Evolutionary conservation across 2,888 invertebrate genomes (phyloP), one percentile per base, ranked within the genome.

Genomic region (Halocaridina rubra): DNA sequence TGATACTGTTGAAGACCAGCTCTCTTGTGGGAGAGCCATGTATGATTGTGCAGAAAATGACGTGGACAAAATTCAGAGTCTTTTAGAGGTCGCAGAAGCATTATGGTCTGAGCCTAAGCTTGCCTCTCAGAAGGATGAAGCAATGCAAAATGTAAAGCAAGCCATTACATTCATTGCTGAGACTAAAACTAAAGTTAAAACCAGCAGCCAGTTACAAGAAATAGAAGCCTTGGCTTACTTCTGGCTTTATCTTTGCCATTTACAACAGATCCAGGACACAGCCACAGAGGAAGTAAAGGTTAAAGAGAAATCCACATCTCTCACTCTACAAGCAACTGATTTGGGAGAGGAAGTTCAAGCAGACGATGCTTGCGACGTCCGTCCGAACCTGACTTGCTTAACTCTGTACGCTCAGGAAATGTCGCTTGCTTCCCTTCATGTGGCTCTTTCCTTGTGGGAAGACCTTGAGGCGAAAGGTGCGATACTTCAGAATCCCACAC

Each of bases 301-400:
- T 2, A 7, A 33, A 3, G 33, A 74, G 16, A 75, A 79, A 57
- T 69, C 81, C 13, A 39, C 59, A 0, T 74, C 82, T 8, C 76
- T 87, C 29, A 85, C 80, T 16, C 64, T 74, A 1, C 80, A 81
- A 30, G 76, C 82, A 5, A 77, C 82, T 19, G 85, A 85, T 67
- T 59, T 80, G 13, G 87, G 87, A 2, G 87, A 87, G 29, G 87
- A 87, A 69, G 76, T 59, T 24, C 87, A 82, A 32, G 80, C 71
- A 22, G 64, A 87, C 72, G 87, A 87, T 24, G 71, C 27, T n/a
- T 87, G 87, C 46, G 80, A 82, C 71, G 82, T 85, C n/a, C 69
- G 87, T 1, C 85, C 86, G 22, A n/a, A 74, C 2, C 24, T 79
- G 5, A 53, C 64, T 13, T 33, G 39, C 32, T 53, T 79, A 30